Percentiles rank a stretch among this genome's conserved stretches.
Evolutionary conservation across 2,888 invertebrate genomes (phyloP).

Genomic region (Lymantria dispar): DNA sequence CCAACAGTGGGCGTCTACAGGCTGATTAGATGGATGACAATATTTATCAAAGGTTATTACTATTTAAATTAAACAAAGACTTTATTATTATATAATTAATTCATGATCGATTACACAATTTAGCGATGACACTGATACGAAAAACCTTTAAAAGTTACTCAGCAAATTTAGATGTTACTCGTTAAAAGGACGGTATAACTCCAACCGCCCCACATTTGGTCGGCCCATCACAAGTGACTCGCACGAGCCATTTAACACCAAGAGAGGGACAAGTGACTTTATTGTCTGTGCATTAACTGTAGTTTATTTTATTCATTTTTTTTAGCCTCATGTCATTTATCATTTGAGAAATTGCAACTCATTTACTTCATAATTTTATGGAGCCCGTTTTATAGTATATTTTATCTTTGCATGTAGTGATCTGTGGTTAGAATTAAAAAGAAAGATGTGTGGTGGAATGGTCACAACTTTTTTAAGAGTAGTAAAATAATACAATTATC

Average conservation of each 20-base stretch:
- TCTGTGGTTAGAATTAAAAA: neutral
- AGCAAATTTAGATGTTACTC: too few relatives aligned
- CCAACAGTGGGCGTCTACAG: too few relatives aligned
- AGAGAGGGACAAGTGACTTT: constrained; percentile 61
- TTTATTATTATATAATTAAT: too few relatives aligned
- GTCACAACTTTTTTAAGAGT: neutral
- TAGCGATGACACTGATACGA: too few relatives aligned
- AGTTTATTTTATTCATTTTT: constrained; percentile 51
- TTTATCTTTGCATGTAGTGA: constrained; percentile 18
- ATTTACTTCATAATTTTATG: constrained; percentile 56
- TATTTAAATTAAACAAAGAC: too few relatives aligned
- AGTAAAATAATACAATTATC: neutral
- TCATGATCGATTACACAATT: too few relatives aligned
- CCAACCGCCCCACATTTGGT: constrained; percentile 48
- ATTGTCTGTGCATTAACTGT: constrained; percentile 60
- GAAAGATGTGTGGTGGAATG: neutral
- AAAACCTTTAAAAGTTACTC: too few relatives aligned
- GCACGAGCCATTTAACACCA: constrained; percentile 65
- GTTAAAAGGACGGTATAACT: neutral
- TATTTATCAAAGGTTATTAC: too few relatives aligned
- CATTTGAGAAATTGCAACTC: constrained; percentile 55
- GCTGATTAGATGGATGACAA: too few relatives aligned
- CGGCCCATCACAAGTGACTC: constrained; percentile 40
- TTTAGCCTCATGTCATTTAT: constrained; percentile 51
- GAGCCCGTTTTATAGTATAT: constrained; percentile 18